phyloP scores from a whole-genome alignment of 2,113 vertebrate species.

The Oophaga pumilio region DNA sequence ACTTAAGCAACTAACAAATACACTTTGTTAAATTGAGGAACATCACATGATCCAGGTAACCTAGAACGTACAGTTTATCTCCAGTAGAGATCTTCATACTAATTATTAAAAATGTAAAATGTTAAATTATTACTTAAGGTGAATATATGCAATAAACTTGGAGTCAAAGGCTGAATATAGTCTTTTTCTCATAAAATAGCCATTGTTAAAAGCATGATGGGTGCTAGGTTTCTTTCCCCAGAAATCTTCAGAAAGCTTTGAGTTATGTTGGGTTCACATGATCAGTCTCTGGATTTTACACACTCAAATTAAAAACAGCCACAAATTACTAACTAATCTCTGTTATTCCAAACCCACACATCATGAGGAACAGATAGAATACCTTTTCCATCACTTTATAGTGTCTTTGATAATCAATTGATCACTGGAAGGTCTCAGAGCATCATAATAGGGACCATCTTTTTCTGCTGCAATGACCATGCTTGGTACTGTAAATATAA shows the following conservation, averaged over 20 bases:
- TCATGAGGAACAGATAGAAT: neutral
- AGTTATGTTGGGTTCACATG: neutral
- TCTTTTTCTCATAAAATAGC: neutral
- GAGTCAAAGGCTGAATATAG: neutral
- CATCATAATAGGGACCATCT: neutral
- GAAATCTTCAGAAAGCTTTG: neutral
- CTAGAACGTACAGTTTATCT: neutral
- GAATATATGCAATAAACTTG: neutral
- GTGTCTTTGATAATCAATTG: neutral
- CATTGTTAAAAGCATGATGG: neutral
- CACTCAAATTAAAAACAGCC: neutral
- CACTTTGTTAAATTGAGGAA: neutral
- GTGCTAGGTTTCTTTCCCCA: neutral
- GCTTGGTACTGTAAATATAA: neutral
- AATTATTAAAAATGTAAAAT: neutral
- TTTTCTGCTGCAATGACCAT: neutral
- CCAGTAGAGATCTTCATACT: neutral
- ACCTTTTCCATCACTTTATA: neutral
- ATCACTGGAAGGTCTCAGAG: neutral
- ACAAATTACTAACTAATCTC: neutral
- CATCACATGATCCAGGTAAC: neutral
- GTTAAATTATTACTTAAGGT: slow-evolving; percentile 6
- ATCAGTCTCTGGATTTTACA: neutral
- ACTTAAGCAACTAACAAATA: neutral
- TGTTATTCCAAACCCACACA: neutral